A percentile compares a stretch with the other conserved stretches of the same genome.
Conservation (phyloP, 2,797 vertebrate genomes). For the Sebastes vulpes region DNA sequence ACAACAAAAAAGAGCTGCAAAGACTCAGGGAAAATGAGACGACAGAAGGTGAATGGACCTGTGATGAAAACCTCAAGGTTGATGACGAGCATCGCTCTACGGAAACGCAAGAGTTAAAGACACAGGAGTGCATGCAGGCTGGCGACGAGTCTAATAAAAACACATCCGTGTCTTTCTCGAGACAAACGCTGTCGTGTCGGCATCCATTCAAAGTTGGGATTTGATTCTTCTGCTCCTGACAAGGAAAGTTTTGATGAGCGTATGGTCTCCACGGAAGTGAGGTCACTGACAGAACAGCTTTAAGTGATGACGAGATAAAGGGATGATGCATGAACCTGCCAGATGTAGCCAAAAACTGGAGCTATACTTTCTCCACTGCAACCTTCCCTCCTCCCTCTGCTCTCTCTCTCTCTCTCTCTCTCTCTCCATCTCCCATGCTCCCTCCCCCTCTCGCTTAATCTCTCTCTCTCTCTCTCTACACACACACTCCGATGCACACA, state of each 20-base stretch:
- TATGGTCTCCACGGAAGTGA: conserved; percentile 42
- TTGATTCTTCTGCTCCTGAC: conserved; percentile 13
- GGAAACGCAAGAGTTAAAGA: not conserved
- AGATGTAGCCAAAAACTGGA: conserved; percentile 67
- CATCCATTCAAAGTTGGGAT: conserved; percentile 1
- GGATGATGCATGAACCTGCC: conserved; percentile 64
- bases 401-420: conserved; percentile 27
- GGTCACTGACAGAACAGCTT: conserved; percentile 41
- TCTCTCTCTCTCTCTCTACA: conserved; percentile 11
- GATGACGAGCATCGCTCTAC: not conserved
- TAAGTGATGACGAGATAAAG: conserved; percentile 55
- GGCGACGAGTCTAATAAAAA: not conserved
- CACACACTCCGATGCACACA: conserved; percentile 59
- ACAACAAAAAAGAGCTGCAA: conserved; percentile 3
- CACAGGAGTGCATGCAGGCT: not conserved
- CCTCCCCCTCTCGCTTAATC: conserved; percentile 61
- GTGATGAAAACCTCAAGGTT: conserved; percentile 29
- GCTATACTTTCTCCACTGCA: conserved; percentile 65
- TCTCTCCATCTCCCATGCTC: conserved; percentile 34
- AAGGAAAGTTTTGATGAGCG: conserved; percentile 20
- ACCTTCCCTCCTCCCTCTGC: conserved; percentile 52
- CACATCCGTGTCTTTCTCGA: not conserved
- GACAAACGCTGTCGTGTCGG: not conserved
- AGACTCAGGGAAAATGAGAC: conserved; percentile 5
- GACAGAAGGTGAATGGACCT: conserved; percentile 40